Conservation (phyloP, 2,113 vertebrate species). For the Tachysurus vachellii region DNA sequence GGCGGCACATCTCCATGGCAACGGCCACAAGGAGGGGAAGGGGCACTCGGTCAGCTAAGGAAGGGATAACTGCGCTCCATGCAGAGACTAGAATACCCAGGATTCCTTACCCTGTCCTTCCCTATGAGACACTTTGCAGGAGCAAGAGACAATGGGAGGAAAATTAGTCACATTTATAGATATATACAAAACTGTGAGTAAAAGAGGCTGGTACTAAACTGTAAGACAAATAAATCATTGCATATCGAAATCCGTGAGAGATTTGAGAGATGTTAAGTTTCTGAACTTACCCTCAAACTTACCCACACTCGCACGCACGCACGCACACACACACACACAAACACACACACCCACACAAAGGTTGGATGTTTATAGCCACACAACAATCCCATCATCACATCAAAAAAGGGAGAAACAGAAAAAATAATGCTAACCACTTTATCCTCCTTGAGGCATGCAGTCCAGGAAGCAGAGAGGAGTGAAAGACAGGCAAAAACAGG, state of each 20-base stretch:
- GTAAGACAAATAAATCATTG: not conserved
- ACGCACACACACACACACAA: slow-evolving; percentile 34
- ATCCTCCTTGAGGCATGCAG: slow-evolving; percentile 98
- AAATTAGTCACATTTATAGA: slow-evolving; percentile 64
- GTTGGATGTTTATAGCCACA: not conserved
- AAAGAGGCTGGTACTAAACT: not conserved
- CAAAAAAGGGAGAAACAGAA: slow-evolving; percentile 54
- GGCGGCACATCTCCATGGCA: slow-evolving; percentile 30
- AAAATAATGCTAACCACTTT: slow-evolving; percentile 98
- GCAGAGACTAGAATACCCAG: slow-evolving; percentile 69
- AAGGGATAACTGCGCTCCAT: slow-evolving; percentile 65
- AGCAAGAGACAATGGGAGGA: slow-evolving; percentile 71
- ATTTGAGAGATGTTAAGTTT: not conserved
- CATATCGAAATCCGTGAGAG: not conserved
- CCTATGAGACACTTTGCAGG: slow-evolving; percentile 78
- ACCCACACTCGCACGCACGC: slow-evolving; percentile 29
- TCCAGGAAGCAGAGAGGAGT: slow-evolving; percentile 89
- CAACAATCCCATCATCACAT: slow-evolving; percentile 37
- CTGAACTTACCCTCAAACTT: slow-evolving; percentile 11
- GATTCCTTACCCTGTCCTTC: slow-evolving; percentile 78
- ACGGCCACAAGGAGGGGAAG: slow-evolving; percentile 61
- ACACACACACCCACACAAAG: slow-evolving; percentile 27
- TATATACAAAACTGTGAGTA: not conserved
- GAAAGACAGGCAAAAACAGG: slow-evolving; percentile 61
- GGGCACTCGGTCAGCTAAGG: slow-evolving; percentile 49